Evolutionary conservation across 1,140 invertebrate species (phyloP), one percentile per base, ranked within the genome.

Genomic region (Cydia pomonella): DNA sequence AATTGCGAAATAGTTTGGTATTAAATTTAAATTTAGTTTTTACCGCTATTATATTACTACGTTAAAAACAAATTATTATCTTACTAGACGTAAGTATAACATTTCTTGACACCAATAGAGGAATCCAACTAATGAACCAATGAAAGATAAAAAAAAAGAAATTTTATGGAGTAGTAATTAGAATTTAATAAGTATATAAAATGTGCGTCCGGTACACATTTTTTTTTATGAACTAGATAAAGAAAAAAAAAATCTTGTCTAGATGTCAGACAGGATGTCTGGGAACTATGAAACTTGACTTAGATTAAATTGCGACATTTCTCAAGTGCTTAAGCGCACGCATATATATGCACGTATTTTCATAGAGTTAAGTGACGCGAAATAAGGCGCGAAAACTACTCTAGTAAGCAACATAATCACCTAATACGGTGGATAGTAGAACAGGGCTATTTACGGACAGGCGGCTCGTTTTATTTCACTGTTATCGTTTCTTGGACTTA

Each of bases 351-450:
- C 18, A 33, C 64, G 38, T 69, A 69, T 41, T 69, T 69, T 69
- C 29, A 38, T 69, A 69, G 29, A 9, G 29, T 38, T 69, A 21
- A 69, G 63, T 66, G 27, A 38, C 33, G 27, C 29, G n/a, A 69
- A 69, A 69, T 69, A 69, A 69, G 64, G 64, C 64, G 64, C 64
- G 64, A 69, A 69, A 69, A 69, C 64, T 38, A 18, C 27, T 69
- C 64, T 10, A 69, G 13, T 69, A 64, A 10, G 13, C 33, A 63
- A 29, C 64, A 29, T 69, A 33, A 29, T 18, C 27, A 9, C 33
- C 64, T 38, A 38, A 69, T 69, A 69, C 64, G 64, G 64, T n/a
- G 16, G 64, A 18, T 69, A 69, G 29, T 69, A 69, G 64, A 69
- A 23, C 64, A 69, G 5, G 9, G 12, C 64, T 69, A 18, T 69